A percentile compares a stretch with the other conserved stretches of the same genome.
Conservation (phyloP, 2,113 vertebrate species). For the Pipa parva region DNA sequence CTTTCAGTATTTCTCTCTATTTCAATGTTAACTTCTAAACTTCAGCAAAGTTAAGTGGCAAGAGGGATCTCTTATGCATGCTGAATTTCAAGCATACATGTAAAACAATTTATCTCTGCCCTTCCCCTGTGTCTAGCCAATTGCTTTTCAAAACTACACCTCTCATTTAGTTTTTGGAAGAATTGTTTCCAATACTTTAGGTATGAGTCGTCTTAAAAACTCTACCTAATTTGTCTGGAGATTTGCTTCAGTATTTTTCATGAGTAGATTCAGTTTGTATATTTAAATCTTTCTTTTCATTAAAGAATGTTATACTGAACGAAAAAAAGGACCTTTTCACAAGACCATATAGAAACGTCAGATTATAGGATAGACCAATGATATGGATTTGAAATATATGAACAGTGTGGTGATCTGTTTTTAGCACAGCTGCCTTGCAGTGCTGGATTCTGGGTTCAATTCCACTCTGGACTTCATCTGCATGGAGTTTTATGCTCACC, state of each 20-base stretch:
- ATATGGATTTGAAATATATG: too few relatives aligned
- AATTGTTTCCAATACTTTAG: rapidly evolving
- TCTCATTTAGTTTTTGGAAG: constrained; percentile 12
- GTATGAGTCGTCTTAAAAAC: not conserved
- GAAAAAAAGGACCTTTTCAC: too few relatives aligned
- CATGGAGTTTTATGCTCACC: too few relatives aligned
- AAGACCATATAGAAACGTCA: too few relatives aligned
- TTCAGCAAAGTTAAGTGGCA: constrained; percentile 1
- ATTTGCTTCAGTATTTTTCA: not conserved
- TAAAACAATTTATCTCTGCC: not conserved
- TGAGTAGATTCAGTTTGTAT: not conserved
- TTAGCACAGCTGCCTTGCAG: too few relatives aligned
- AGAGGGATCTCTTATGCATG: not conserved
- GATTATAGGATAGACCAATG: too few relatives aligned
- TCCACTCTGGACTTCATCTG: too few relatives aligned
- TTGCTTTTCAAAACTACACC: not conserved
- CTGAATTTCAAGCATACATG: not conserved
- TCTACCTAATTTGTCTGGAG: constrained; percentile 19
- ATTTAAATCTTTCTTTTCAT: not conserved
- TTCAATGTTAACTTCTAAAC: constrained; percentile 4
- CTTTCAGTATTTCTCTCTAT: not conserved
- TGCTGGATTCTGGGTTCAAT: too few relatives aligned
- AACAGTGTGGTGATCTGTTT: too few relatives aligned
- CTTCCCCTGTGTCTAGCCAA: not conserved
- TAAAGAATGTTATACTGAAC: too few relatives aligned